A percentile compares a stretch with the other conserved stretches of the same genome.
phyloP scores from a whole-genome alignment of 2,888 invertebrate genomes.

The Chrysolina haemoptera region DNA sequence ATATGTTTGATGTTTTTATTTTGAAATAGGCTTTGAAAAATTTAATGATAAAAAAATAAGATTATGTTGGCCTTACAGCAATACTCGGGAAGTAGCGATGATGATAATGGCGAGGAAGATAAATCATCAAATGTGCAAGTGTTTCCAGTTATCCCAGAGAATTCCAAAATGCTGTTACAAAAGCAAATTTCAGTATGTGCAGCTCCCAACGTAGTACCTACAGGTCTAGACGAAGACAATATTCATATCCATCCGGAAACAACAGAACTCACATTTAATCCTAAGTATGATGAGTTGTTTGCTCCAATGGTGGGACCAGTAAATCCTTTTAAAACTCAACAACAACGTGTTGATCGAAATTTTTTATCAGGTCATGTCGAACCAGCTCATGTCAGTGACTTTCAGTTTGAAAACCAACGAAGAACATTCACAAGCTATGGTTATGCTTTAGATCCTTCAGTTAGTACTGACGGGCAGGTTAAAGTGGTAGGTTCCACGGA shows the following conservation, averaged over 20 bases:
- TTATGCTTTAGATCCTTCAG: slow-evolving; percentile 95
- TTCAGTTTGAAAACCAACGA: slow-evolving; percentile 97
- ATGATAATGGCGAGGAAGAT: slow-evolving; percentile 69
- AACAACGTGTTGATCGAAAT: slow-evolving; percentile 90
- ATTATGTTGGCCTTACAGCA: slow-evolving; percentile 81
- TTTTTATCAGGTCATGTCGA: slow-evolving; percentile 96
- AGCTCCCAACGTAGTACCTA: slow-evolving; percentile 87
- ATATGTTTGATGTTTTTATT: background rate
- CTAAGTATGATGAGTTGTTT: slow-evolving; percentile 95
- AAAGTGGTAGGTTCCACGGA: slow-evolving; percentile 77
- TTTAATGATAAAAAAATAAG: background rate
- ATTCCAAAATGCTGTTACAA: slow-evolving; percentile 73
- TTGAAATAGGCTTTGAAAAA: too few relatives aligned
- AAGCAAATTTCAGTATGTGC: slow-evolving; percentile 82
- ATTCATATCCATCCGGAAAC: slow-evolving; percentile 83
- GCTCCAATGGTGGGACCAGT: slow-evolving; percentile 93
- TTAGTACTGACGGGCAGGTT: slow-evolving; percentile 72
- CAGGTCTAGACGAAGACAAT: slow-evolving; percentile 80
- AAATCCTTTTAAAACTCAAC: slow-evolving; percentile 94
- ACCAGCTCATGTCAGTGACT: slow-evolving; percentile 94
- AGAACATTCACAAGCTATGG: slow-evolving; percentile 95
- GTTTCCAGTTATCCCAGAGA: slow-evolving; percentile 17
- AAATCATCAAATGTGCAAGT: slow-evolving; percentile 7
- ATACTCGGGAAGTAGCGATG: slow-evolving; percentile 83
- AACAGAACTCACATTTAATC: slow-evolving; percentile 91